These are phyloP conservation scores for Elaphurus davidianus DNA, from an alignment of 2,113 vertebrate species.

Conservation along the genomic window DNA sequence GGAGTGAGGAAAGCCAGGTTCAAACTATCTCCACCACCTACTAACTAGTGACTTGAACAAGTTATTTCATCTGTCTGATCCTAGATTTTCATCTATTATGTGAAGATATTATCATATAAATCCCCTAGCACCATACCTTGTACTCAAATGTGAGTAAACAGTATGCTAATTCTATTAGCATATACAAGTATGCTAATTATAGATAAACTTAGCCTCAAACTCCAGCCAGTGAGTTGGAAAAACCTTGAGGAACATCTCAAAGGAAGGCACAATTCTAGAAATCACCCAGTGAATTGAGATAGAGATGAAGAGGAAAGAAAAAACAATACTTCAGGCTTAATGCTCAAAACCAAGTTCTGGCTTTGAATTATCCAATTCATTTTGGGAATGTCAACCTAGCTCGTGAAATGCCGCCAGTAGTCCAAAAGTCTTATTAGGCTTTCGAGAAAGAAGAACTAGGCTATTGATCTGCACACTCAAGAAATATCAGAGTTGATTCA, in stretches of 20 bases:
- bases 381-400: background rate
- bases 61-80: background rate
- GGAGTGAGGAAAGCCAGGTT: background rate
- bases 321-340: background rate
- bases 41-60: background rate
- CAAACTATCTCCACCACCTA: background rate
- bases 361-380: constrained; percentile 14
- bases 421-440: constrained; percentile 25
- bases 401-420: background rate
- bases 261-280: background rate
- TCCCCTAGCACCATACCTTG: background rate
- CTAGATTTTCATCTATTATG: background rate
- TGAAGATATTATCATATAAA: background rate
- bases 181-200: background rate
- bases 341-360: background rate
- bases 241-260: background rate
- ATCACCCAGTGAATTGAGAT: background rate
- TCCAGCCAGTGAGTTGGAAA: background rate
- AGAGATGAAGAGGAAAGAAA: background rate
- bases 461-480: constrained; percentile 31
- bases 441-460: background rate
- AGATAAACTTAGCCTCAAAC: background rate
- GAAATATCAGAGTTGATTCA: constrained; percentile 28
- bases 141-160: background rate
- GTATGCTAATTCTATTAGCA: background rate